phyloP scores from a whole-genome alignment of 2,797 vertebrate species.

The Hippopotamyrus pictus region DNA sequence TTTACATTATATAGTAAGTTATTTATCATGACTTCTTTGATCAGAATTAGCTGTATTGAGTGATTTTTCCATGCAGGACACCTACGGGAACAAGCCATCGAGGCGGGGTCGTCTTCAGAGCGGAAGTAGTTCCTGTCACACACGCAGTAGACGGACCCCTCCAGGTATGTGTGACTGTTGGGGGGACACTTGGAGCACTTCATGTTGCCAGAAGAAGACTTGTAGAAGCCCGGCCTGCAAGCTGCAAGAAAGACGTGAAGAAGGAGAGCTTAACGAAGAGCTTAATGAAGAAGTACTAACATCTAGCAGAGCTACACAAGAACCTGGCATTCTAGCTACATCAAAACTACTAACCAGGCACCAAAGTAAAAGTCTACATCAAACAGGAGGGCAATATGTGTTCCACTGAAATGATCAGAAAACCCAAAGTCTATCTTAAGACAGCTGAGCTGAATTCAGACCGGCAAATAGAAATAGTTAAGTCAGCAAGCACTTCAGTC shows the following conservation, averaged over 20 bases:
- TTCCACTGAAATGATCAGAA: not conserved
- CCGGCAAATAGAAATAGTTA: not conserved
- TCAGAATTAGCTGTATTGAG: not conserved
- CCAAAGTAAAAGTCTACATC: not conserved
- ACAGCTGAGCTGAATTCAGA: not conserved
- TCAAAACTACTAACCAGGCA: not conserved
- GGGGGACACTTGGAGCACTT: constrained; percentile 94
- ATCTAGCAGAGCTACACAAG: not conserved
- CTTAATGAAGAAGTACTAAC: not conserved
- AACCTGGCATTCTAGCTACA: not conserved
- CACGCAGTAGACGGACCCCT: constrained; percentile 82
- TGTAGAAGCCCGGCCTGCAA: constrained; percentile 91
- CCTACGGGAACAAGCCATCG: constrained; percentile 97
- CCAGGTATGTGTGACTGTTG: constrained; percentile 81
- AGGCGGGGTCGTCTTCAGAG: constrained; percentile 84
- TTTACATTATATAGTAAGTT: not conserved
- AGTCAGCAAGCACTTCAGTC: not conserved
- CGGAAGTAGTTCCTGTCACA: constrained; percentile 97
- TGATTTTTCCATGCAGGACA: constrained; percentile 32
- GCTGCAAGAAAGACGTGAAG: constrained; percentile 52
- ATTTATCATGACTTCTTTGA: not conserved
- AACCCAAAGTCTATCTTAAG: not conserved
- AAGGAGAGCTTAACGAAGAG: constrained; percentile 36
- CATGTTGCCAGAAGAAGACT: constrained; percentile 74
- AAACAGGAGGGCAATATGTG: not conserved